A percentile compares a stretch with the other conserved stretches of the same genome.
phyloP scores from a whole-genome alignment of 2,888 invertebrate genomes.

The Eupelmus urozonus region DNA sequence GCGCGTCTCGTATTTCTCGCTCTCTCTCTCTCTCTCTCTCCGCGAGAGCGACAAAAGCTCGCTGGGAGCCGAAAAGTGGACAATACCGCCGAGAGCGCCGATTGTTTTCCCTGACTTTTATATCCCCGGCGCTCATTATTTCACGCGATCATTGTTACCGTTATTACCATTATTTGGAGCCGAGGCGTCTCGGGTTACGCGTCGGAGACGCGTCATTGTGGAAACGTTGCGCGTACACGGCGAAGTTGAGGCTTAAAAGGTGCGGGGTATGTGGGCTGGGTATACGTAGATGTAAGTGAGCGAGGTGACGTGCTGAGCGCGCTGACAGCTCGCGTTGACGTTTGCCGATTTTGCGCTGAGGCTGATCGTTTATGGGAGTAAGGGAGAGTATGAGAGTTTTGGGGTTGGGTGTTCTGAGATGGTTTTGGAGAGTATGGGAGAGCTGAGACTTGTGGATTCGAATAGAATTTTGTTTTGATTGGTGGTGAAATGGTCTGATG shows the following conservation, averaged over 20 bases:
- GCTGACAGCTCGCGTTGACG: constrained; percentile 24
- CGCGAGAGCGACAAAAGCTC: not conserved
- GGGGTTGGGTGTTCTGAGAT: too few relatives aligned
- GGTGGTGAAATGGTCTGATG: too few relatives aligned
- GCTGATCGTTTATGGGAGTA: not conserved
- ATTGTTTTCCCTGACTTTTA: constrained; percentile 61
- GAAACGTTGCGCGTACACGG: not conserved
- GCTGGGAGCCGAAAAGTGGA: constrained; percentile 34
- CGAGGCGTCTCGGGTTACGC: constrained; percentile 63
- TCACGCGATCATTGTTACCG: constrained; percentile 66
- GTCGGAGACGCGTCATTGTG: constrained; percentile 15
- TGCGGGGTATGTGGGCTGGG: not conserved
- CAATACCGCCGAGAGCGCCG: constrained; percentile 32
- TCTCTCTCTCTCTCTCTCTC: not conserved
- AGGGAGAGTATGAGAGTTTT: too few relatives aligned
- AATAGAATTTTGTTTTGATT: too few relatives aligned
- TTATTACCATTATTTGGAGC: constrained; percentile 62
- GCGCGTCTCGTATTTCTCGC: not conserved
- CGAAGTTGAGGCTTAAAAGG: constrained; percentile 4
- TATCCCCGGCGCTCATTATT: constrained; percentile 58
- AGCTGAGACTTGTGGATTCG: too few relatives aligned
- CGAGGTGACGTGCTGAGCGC: constrained; percentile 4
- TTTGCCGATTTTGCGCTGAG: not conserved
- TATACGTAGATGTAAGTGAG: constrained; percentile 3
- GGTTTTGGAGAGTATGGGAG: too few relatives aligned